Percentiles rank a stretch among this genome's conserved stretches.
These are phyloP conservation scores for Perodicticus potto DNA, from an alignment of 2,797 vertebrate genomes.

Conservation along the genomic window DNA sequence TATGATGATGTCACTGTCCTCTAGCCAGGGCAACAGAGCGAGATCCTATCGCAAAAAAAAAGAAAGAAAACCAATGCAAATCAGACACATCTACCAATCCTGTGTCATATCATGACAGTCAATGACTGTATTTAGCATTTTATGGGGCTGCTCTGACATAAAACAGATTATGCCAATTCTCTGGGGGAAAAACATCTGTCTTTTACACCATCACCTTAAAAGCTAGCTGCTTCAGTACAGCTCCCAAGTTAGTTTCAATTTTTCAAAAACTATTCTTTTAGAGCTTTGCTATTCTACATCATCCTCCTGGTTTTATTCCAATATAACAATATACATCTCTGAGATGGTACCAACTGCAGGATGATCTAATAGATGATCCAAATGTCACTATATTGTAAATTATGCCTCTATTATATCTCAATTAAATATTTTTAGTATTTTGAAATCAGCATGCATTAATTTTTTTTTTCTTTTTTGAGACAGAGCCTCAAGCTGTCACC, in stretches of 20 bases:
- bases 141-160: neutral
- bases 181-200: neutral
- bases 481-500: no score
- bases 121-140: neutral
- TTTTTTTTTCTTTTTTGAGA: no score
- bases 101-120: neutral
- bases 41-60: neutral
- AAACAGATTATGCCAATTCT: neutral
- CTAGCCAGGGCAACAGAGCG: neutral
- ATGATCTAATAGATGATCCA: neutral
- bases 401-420: neutral
- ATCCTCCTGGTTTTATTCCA: neutral
- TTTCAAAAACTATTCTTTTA: constrained; percentile 24
- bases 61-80: neutral
- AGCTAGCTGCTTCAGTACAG: neutral
- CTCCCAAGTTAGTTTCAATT: constrained; percentile 15
- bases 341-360: neutral
- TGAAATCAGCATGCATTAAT: constrained; percentile 23
- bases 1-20: neutral
- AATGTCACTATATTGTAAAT: constrained; percentile 58
- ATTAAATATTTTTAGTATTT: constrained; percentile 19
- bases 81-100: neutral
- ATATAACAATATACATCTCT: neutral
- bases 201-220: neutral
- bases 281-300: neutral